Evolutionary conservation across 2,797 vertebrate species (phyloP).

Genomic region (Xenentodon cancila): DNA sequence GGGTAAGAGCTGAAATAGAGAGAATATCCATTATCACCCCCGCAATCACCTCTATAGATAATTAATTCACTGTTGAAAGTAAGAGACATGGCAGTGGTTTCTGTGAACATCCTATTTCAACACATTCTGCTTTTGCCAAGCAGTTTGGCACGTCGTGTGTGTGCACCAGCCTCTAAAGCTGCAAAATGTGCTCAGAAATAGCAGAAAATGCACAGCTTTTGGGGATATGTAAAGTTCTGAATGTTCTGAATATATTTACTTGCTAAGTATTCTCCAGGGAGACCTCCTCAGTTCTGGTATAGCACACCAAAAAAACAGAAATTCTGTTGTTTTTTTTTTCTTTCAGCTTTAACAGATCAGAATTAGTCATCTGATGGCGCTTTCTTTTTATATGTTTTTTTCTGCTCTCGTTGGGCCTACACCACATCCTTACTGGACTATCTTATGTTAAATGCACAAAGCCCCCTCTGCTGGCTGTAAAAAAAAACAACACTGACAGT

Average conservation of each 20-base stretch:
- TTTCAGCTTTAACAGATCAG: no score
- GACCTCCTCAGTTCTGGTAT: no score
- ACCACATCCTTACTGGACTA: background rate
- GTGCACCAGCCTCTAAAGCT: constrained; percentile 7
- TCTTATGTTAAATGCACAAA: background rate
- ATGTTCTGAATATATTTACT: no score
- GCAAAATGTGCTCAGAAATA: background rate
- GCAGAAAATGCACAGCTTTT: no score
- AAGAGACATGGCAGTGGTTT: constrained; percentile 31
- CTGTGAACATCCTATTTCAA: constrained; percentile 30
- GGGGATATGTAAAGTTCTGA: no score
- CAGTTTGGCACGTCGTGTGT: constrained; percentile 12
- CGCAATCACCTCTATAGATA: constrained; percentile 41
- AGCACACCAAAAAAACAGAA: no score
- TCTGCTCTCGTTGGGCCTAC: background rate
- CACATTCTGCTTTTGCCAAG: constrained; percentile 40
- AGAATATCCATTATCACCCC: constrained; percentile 63
- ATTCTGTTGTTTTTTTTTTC: no score
- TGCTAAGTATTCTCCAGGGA: no score
- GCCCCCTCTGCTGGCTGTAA: background rate
- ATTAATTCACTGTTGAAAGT: constrained; percentile 64
- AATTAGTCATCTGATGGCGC: no score
- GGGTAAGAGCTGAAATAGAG: constrained; percentile 40
- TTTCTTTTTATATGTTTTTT: background rate
- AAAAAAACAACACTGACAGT: background rate